Base-by-base conservation (phyloP, 2,888 invertebrate species). In the Drosophila austrosaltans region DNA sequence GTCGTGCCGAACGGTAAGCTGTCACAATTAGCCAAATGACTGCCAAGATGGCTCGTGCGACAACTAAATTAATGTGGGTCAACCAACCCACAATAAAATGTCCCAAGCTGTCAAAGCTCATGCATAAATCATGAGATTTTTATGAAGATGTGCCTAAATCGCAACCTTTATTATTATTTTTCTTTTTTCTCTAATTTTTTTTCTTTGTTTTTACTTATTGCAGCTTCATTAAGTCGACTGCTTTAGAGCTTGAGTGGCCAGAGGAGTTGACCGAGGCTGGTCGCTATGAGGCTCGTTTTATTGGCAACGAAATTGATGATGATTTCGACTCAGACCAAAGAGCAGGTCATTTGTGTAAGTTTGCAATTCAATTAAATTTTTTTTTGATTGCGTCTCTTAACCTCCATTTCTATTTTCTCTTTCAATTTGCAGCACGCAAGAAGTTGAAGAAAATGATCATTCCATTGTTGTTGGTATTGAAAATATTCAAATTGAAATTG, bases 271-370 rank as follows among this genome's bases (percentile, higher is more conserved):
- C 96, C 0, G 95, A 95, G 53, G 93, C 94, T 3, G 96, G 96
- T 0, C 93, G 95, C 61, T 96, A 96, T 73, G 95, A 96, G 1
- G 97, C 97, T 0, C 94, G 97, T 73, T 97, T 97, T 91, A 93
- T 97, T 44, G 96, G 97, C 77, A 96, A 96, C 87, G 96, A 97
- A 88, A 96, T 97, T 63, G 95, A 96, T 70, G 96, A 96, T 85
- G 97, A 97, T 92, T 95, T 96, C 6, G 94, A 96, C 20, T 94
- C 96, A 79, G 96, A 97, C 90, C 96, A 97, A 91, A 96, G 96
- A 68, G 94, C 96, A 7, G 93, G 87, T 56, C 87, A 96, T 59
- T 95, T 97, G 92, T 96, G 97, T 97, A 93, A 95, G 96, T 94
- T 1, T 16, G 12, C n/a, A 16, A 53, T 44, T 75, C 54, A 72